These are phyloP conservation scores for Melitaea cinxia DNA, from an alignment of 1,140 invertebrate species.

Conservation along the genomic window DNA sequence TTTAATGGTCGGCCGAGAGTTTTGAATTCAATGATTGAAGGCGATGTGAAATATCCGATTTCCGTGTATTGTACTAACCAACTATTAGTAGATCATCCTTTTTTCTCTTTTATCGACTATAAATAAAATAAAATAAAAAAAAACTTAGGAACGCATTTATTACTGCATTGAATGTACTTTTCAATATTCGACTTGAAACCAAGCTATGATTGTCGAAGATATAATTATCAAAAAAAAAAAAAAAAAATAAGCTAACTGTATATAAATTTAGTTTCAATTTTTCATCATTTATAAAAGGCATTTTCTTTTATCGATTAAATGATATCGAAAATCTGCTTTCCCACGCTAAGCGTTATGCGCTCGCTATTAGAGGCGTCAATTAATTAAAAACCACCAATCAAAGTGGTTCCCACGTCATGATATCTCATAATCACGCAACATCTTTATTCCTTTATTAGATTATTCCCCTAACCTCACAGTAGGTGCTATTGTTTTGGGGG, in stretches of 20 bases:
- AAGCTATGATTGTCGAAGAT: too few species aligned
- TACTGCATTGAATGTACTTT: too few species aligned
- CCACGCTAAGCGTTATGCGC: conserved; percentile 55
- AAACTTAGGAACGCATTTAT: too few species aligned
- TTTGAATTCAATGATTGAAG: conserved; percentile 51
- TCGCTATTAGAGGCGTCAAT: conserved; percentile 56
- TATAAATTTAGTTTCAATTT: too few species aligned
- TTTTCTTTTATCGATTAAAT: neutral
- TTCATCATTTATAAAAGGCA: neutral
- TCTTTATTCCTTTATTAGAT: conserved; percentile 76
- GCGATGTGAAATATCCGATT: conserved; percentile 71
- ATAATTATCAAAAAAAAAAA: too few species aligned
- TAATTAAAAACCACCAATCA: conserved; percentile 75
- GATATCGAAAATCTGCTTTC: conserved; percentile 42
- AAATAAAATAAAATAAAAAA: conserved; percentile 1
- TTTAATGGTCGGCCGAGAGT: conserved; percentile 71
- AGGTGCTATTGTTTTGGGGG: conserved; percentile 68
- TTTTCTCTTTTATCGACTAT: neutral
- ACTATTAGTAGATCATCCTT: conserved; percentile 33
- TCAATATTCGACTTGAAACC: too few species aligned
- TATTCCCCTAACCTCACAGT: conserved; percentile 47
- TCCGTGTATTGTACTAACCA: conserved; percentile 56
- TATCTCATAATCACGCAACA: conserved; percentile 79
- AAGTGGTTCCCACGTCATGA: conserved; percentile 77
- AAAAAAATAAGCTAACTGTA: too few species aligned